Percentiles rank a stretch among this genome's conserved stretches.
These are phyloP conservation scores for Metalampra italica DNA, from an alignment of 2,888 invertebrate genomes.

Conservation along the genomic window DNA sequence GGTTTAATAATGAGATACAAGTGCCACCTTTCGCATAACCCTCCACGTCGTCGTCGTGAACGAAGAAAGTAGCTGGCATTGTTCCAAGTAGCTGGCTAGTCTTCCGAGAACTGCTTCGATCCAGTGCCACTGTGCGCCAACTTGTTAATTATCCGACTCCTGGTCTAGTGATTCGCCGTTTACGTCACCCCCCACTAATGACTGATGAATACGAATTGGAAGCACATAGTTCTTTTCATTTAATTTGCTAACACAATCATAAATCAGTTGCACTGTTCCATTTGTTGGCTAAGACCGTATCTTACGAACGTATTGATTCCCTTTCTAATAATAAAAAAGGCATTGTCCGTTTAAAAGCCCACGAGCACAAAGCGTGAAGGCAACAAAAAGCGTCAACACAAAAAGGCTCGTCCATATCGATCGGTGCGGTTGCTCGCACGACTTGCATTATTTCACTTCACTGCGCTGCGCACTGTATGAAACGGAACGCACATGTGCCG, in stretches of 20 bases:
- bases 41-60: constrained; percentile 25
- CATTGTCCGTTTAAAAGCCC: constrained; percentile 66
- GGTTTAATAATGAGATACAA: constrained; percentile 29
- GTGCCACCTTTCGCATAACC: constrained; percentile 38
- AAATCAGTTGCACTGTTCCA: constrained; percentile 22
- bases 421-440: constrained; percentile 61
- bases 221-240: constrained; percentile 7
- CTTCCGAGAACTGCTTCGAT: constrained; percentile 63
- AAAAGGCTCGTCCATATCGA: constrained; percentile 56
- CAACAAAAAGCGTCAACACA: constrained; percentile 67
- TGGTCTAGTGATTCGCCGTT: constrained; percentile 5
- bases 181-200: constrained; percentile 14
- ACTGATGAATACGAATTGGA: constrained; percentile 10
- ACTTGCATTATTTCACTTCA: constrained; percentile 61
- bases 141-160: constrained; percentile 44
- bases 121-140: constrained; percentile 35
- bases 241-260: constrained; percentile 18
- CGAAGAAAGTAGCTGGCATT: constrained; percentile 54
- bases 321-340: constrained; percentile 56
- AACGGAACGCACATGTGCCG: constrained; percentile 69
- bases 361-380: constrained; percentile 67
- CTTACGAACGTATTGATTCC: constrained; percentile 62
- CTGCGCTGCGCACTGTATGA: constrained; percentile 30
- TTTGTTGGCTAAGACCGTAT: constrained; percentile 19
- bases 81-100: constrained; percentile 54